These are phyloP conservation scores for Acronicta leporina DNA, from an alignment of 2,888 invertebrate genomes.

Conservation along the genomic window DNA sequence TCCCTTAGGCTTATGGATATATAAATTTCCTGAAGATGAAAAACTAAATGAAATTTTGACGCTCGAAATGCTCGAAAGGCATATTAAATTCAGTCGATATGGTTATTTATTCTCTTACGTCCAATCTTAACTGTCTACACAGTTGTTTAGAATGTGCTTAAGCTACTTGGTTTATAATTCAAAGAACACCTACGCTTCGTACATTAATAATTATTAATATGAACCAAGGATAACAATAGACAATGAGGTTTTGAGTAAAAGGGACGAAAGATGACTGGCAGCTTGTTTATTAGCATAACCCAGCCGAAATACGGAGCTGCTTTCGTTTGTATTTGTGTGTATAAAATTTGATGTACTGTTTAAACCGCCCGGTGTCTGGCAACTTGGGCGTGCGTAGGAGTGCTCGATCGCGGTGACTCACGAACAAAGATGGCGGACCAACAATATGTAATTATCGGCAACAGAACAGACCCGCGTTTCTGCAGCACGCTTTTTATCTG, in stretches of 20 bases:
- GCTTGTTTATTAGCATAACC: constrained; percentile 54
- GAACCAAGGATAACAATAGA: constrained; percentile 58
- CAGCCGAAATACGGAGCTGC: constrained; percentile 50
- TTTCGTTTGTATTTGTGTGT: constrained; percentile 60
- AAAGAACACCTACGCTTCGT: constrained; percentile 54
- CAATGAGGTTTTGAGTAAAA: constrained; percentile 45
- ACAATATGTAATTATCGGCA: constrained; percentile 80
- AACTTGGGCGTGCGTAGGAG: constrained; percentile 72
- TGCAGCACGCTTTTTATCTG: constrained; percentile 53
- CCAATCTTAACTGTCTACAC: too few species aligned
- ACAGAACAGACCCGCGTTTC: constrained; percentile 52
- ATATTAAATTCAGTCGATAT: too few species aligned
- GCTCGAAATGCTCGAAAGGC: constrained; percentile 9
- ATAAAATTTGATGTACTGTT: constrained; percentile 72
- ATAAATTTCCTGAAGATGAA: constrained; percentile 15
- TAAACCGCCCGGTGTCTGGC: constrained; percentile 68
- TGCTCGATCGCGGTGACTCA: constrained; percentile 68
- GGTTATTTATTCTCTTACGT: too few species aligned
- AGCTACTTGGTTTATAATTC: constrained; percentile 59
- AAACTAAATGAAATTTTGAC: constrained; percentile 5
- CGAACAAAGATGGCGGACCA: constrained; percentile 74
- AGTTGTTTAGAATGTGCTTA: too few species aligned
- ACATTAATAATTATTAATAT: constrained; percentile 60
- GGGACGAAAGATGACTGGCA: constrained; percentile 52
- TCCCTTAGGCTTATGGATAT: too few species aligned